Base-by-base conservation (phyloP, 2,797 vertebrate species). In the Leptoclinus maculatus region DNA sequence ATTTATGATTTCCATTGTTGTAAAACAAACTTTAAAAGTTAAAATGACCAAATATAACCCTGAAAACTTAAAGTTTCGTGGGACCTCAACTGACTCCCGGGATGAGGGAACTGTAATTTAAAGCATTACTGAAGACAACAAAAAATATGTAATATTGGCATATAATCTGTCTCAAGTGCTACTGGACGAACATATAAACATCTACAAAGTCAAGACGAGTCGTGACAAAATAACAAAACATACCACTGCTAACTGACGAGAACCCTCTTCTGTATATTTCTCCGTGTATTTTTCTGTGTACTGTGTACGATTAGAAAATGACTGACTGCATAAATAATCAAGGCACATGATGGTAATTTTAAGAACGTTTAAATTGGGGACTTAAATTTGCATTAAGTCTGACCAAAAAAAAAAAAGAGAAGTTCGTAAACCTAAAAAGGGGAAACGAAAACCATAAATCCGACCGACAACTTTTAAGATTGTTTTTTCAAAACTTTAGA, bases 161-260 rank as follows among this genome's bases (percentile, higher is more conserved):
- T 86, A 78, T 66, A 51, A 84, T 77, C 76, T 58, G 66, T 86
- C 75, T 89, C 68, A 92, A 91, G 89, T 91, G 89, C 89, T 91
- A 82, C 77, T 29, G 54, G 89, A 90, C 85, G 86, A 86, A 86
- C 65, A 59, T 74, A 54, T 32, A 41, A 41, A 83, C 85, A 77
- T 74, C 73, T 84, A 88, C 74, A 85, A 72, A 76, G 74, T 84
- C 67, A 34, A 81, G 73, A 62, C 73, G 56, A 71, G 67, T 76
- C 70, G 29, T 75, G 80, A 80, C 81, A 76, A 53, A 53, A 53
- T 12, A 53, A 51, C 71, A 63, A 75, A 75, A 71, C 72, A 57
- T 29, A 66, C 65, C 49, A 49, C 91, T 79, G 88, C 90, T 76
- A 84, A 72, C 27, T 80, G 73, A 71, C 21, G 2, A 71, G 39